Evolutionary conservation across 2,888 invertebrate genomes (phyloP), one percentile per base, ranked within the genome.

Genomic region (Hirudinaria manillensis): DNA sequence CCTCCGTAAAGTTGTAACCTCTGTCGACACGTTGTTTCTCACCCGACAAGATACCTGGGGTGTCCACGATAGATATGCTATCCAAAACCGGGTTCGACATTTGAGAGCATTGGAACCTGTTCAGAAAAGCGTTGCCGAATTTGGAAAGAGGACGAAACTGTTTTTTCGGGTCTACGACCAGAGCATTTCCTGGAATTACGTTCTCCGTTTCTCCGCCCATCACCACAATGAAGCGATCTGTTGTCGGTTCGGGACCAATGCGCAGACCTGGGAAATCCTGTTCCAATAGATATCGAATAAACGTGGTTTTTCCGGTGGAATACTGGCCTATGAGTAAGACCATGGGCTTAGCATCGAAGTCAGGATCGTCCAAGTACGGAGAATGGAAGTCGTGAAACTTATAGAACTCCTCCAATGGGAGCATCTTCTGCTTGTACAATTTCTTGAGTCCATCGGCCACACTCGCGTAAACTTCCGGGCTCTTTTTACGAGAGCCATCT

Each of bases 291-390:
- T 97, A 97, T 13, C 82, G 80, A 77, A 85, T 84, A 77, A 85
- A 85, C 7, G 84, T 84, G 16, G 85, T 85, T 80, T 98, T 98
- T 82, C 98, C 98, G 67, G 97, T 98, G 0, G 97, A 97, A 86
- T 98, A 98, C 84, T 98, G 98, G 0, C 98, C 98, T 53, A 98
- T 95, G 45, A 98, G 88, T 78, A 98, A 87, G 80, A 98, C 95
- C 96, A 98, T 96, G 0, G 98, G 98, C 83, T 96, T 96, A 0
- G 97, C 96, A 87, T 96, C 95, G 84, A 99, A 98, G 86, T 99
- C 98, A 0, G 97, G 93, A 84, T 98, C 97, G 84, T 86, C 85
- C 27, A 87, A 81, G 51, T 81, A 81, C 27, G 87, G 86, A 51
- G 85, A 86, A 80, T 86, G 85, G 80, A 86, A 86, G 76, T 85